Base-by-base conservation (phyloP, 2,797 vertebrate species). In the Siniperca undulata region DNA sequence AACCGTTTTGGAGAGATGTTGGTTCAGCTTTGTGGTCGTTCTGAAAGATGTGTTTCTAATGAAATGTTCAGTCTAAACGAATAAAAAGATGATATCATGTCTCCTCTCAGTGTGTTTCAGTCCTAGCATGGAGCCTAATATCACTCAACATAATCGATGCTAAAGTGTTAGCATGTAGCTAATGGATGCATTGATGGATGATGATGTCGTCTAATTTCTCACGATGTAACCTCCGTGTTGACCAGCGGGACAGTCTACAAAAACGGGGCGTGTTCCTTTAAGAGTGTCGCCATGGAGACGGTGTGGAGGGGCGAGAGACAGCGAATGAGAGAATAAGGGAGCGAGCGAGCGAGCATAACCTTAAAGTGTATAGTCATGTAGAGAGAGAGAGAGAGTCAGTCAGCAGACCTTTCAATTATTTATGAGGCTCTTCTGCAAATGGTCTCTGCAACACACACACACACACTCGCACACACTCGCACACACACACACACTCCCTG, bases 321-420 rank as follows among this genome's bases (percentile, higher is more conserved):
- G 65, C 30, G 0, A 48, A 36, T 14, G 30, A 44, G 65, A 50
- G 60, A 50, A 9, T 3, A 11, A 5, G 7, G 17, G 38, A 20
- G 34, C 4, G n/a, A 10, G 73, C 1, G 59, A 64, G 78, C 13
- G 36, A 72, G 87, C 36, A 36, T 77, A 66, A 70, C 80, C 74
- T 82, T 72, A 84, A 86, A 88, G 69, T 88, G 86, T 86, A 75
- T 75, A 56, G 44, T 85, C 83, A 86, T 83, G 83, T 55, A 75
- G 80, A 44, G 52, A 22, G 67, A 68, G 55, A 69, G 34, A 36
- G 34, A 36, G 65, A 69, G 46, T 13, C 53, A 48, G 59, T 62
- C 69, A 81, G 78, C 70, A 77, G 74, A 82, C 42, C 68, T 73
- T 34, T 90, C 66, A 74, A 68, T 89, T 87, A 89, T 91, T 91